Base-by-base conservation (phyloP, 1,140 invertebrate species). In the Lasioglossum albipes region DNA sequence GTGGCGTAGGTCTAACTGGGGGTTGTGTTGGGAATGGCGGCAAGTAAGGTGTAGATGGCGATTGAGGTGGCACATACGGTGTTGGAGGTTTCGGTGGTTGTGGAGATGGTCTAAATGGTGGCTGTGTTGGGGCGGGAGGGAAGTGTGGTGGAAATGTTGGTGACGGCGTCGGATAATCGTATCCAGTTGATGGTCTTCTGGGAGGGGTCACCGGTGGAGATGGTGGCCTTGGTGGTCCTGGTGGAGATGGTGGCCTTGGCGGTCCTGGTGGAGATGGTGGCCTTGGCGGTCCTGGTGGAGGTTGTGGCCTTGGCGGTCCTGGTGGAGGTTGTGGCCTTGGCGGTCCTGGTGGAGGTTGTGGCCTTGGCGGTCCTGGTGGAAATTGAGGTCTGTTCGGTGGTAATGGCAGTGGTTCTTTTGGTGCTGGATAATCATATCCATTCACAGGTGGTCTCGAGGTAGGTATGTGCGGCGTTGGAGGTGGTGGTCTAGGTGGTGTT, bases 361-460 rank as follows among this genome's bases (percentile, higher is more conserved):
- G 82, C 41, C 41, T 7, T 5, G 73, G 66, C n/a, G 57, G 64
- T 3, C 16, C 36, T 66, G 84, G 62, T 61, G 71, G 64, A n/a
- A 31, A 49, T 79, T 67, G 62, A 7, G 45, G 45, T 49, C 45
- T 9, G 70, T 54, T 49, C 9, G 45, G 45, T 9, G 36, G 36
- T 36, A 36, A 54, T 7, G 65, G n/a, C 9, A 65, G 27, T 52
- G 76, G 79, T 0, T 61, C 70, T 6, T 52, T 31, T 18, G 84
- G 84, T 41, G 69, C 65, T 10, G 77, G 61, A 45, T 86, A 85
- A 45, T 16, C 13, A 41, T 87, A 87, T 18, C 75, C 81, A 16
- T 61, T 59, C 2, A n/a, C 54, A 5, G n/a, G 20, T n/a, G 57
- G 18, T 7, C 61, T 64, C 1, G 22, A 31, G 5, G 61, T 64